These are phyloP conservation scores for Microdon myrmicae DNA, from an alignment of 2,888 invertebrate genomes.

Conservation along the genomic window DNA sequence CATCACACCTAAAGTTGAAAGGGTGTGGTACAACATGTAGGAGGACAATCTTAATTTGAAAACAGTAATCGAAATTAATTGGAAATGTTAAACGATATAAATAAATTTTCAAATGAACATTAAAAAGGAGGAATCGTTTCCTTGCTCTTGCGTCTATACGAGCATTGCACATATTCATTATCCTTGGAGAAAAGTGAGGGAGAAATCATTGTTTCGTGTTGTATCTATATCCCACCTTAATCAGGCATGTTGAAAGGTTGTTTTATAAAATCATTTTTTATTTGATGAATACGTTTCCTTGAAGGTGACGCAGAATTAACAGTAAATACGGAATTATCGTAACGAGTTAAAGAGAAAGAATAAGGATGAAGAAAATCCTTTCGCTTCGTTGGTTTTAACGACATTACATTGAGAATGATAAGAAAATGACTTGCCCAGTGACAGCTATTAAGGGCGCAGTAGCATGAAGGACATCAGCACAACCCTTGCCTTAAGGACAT, in stretches of 20 bases:
- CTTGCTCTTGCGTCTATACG: slow-evolving; percentile 9
- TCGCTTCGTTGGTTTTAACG: slow-evolving; percentile 6
- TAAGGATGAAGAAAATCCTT: slow-evolving; percentile 6
- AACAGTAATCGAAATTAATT: slow-evolving; percentile 53
- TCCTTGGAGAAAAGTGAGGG: too few species aligned
- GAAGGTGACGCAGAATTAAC: too few species aligned
- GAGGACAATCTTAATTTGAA: slow-evolving; percentile 51
- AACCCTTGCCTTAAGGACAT: slow-evolving; percentile 22
- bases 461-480: slow-evolving; percentile 10
- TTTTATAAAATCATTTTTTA: too few species aligned
- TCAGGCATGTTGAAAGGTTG: too few species aligned
- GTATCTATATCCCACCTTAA: too few species aligned
- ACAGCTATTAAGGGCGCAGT: slow-evolving; percentile 21
- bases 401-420: too few species aligned
- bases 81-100: slow-evolving; percentile 49
- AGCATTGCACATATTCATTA: background rate
- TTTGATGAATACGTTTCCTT: too few species aligned
- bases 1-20: too few species aligned
- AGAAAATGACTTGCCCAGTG: slow-evolving; percentile 7
- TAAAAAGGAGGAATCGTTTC: slow-evolving; percentile 51
- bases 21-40: too few species aligned
- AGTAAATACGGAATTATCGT: too few species aligned
- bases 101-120: slow-evolving; percentile 47
- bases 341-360: too few species aligned
- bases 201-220: too few species aligned